Evolutionary conservation across 2,888 invertebrate species (phyloP).

Genomic region (Meteorus cinctellus): DNA sequence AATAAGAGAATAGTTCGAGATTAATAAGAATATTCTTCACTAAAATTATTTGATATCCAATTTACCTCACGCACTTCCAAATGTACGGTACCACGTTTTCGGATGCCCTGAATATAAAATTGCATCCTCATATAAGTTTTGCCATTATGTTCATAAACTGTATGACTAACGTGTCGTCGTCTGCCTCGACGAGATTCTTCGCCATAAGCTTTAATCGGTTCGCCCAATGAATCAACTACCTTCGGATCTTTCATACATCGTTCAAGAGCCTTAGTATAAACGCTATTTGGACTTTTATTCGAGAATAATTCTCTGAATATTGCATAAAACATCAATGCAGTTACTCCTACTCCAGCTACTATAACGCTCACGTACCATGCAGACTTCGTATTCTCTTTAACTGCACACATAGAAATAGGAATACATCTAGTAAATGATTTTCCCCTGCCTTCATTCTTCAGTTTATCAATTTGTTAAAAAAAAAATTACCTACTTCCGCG

Average conservation of each 20-base stretch:
- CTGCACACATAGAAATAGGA: constrained; percentile 71
- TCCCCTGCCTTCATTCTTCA: not conserved
- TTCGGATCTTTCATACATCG: constrained; percentile 84
- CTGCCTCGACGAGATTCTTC: constrained; percentile 89
- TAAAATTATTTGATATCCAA: constrained; percentile 4
- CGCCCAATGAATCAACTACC: constrained; percentile 89
- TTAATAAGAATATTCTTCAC: constrained; percentile 21
- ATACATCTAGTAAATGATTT: constrained; percentile 49
- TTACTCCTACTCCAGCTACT: constrained; percentile 85
- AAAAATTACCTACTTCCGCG: constrained; percentile 68
- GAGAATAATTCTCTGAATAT: constrained; percentile 92
- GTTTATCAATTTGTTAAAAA: constrained; percentile 30
- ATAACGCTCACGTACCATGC: constrained; percentile 89
- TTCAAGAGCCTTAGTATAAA: constrained; percentile 86
- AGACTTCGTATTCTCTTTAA: constrained; percentile 93
- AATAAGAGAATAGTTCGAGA: constrained; percentile 33
- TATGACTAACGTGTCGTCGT: constrained; percentile 88
- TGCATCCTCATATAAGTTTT: constrained; percentile 89
- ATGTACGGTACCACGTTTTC: constrained; percentile 88
- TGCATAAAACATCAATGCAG: constrained; percentile 87
- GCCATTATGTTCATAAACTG: constrained; percentile 84
- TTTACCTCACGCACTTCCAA: constrained; percentile 89
- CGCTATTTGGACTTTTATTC: constrained; percentile 87
- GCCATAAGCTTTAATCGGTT: constrained; percentile 91
- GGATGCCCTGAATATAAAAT: constrained; percentile 90